These are phyloP conservation scores for Cotesia chilonis DNA, from an alignment of 1,140 invertebrate species.

Conservation along the genomic window DNA sequence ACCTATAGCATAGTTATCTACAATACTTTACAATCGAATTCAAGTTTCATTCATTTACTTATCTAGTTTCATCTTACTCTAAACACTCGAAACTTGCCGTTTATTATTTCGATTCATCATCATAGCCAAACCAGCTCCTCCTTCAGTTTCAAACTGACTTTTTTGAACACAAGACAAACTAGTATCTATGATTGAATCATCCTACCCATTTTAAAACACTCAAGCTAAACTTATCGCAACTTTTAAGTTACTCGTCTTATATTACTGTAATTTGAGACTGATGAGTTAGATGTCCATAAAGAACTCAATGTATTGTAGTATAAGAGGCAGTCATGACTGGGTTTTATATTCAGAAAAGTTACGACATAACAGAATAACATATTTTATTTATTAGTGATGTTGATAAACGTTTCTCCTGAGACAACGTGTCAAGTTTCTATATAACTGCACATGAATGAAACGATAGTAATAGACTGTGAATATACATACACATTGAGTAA, in stretches of 20 bases:
- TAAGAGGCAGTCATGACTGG: background rate
- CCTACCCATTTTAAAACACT: background rate
- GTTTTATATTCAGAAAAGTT: background rate
- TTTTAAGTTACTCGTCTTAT: background rate
- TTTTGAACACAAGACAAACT: too few species aligned
- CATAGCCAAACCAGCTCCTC: too few species aligned
- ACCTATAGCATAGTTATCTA: too few species aligned
- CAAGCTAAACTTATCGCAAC: background rate
- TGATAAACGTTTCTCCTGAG: slow-evolving; percentile 19
- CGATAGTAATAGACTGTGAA: too few species aligned
- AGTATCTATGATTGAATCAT: too few species aligned
- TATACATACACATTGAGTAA: background rate
- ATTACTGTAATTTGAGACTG: slow-evolving; percentile 5
- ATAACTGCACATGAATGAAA: too few species aligned
- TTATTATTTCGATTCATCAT: too few species aligned
- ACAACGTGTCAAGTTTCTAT: slow-evolving; percentile 27
- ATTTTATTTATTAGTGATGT: slow-evolving; percentile 9
- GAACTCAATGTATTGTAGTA: background rate
- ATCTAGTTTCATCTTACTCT: too few species aligned
- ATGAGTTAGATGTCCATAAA: background rate
- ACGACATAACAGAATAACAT: background rate
- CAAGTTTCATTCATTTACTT: too few species aligned
- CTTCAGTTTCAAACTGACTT: too few species aligned
- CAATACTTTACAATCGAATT: too few species aligned
- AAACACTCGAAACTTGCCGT: too few species aligned